A percentile compares a stretch with the other conserved stretches of the same genome.
Evolutionary conservation across 2,797 vertebrate species (phyloP).

Genomic region (Otolemur crassicaudatus): DNA sequence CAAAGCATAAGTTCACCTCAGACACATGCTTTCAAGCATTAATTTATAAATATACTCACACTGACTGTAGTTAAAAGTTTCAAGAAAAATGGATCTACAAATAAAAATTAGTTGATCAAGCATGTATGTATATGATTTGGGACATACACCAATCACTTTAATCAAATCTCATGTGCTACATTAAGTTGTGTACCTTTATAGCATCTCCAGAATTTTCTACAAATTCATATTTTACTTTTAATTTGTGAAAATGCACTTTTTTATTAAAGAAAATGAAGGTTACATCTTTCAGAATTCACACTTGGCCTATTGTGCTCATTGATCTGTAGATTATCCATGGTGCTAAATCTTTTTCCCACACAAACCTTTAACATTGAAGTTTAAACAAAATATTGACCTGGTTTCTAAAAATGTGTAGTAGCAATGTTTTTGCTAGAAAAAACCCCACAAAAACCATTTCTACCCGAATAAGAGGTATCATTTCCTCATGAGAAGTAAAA

Average conservation of each 20-base stretch:
- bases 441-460: not conserved
- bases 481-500: conserved; percentile 46
- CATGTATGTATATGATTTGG: not conserved
- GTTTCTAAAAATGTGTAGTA: conserved; percentile 45
- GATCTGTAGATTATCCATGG: not conserved
- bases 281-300: not conserved
- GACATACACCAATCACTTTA: not conserved
- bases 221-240: not conserved
- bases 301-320: not conserved
- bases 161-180: not conserved
- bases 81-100: conserved; percentile 35
- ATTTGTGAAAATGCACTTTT: not conserved
- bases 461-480: not conserved
- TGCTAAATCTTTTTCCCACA: not conserved
- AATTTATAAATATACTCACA: not conserved
- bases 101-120: conserved; percentile 27
- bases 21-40: not conserved
- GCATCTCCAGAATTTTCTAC: not conserved
- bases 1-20: not conserved
- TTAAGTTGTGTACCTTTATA: not conserved
- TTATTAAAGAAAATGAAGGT: not conserved
- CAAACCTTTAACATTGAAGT: not conserved
- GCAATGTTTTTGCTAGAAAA: conserved; percentile 5
- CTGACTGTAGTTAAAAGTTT: not conserved
- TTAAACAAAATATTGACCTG: conserved; percentile 53